Percentiles rank a stretch among this genome's conserved stretches.
Conservation (phyloP, 2,888 invertebrate genomes). For the Agonopterix arenella region DNA sequence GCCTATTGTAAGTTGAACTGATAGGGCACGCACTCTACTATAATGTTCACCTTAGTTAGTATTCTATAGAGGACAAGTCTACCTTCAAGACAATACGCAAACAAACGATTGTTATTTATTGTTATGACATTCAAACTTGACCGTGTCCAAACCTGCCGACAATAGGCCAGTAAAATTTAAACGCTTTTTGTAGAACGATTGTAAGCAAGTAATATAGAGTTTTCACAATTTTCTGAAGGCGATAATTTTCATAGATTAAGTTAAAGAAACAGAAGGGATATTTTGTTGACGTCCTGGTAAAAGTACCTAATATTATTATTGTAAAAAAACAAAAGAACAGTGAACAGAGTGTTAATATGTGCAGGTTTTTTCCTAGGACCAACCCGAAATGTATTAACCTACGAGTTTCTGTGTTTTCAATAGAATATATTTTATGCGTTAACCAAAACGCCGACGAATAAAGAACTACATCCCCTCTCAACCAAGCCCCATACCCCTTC, state of each 20-base stretch:
- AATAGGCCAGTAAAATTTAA: conserved; percentile 41
- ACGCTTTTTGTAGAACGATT: conserved; percentile 30
- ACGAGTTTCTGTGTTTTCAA: no score
- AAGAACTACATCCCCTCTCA: no score
- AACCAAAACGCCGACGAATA: no score
- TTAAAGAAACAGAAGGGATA: not conserved
- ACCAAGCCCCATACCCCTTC: no score
- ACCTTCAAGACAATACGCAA: conserved; percentile 24
- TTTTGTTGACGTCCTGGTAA: no score
- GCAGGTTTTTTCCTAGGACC: no score
- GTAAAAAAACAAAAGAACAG: no score
- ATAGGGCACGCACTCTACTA: conserved; percentile 44
- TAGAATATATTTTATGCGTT: no score
- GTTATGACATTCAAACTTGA: conserved; percentile 60
- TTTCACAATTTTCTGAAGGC: conserved; percentile 40
- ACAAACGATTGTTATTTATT: conserved; percentile 11
- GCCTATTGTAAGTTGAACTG: conserved; percentile 13
- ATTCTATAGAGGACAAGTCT: conserved; percentile 33
- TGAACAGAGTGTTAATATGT: no score
- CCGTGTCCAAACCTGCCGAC: conserved; percentile 54
- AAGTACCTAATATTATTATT: no score
- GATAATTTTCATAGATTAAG: conserved; percentile 29
- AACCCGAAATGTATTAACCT: no score
- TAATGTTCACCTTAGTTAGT: conserved; percentile 31
- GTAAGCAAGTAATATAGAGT: conserved; percentile 26